A percentile compares a stretch with the other conserved stretches of the same genome.
Conservation (phyloP, 2,797 vertebrate genomes). For the Microhierax caerulescens region DNA sequence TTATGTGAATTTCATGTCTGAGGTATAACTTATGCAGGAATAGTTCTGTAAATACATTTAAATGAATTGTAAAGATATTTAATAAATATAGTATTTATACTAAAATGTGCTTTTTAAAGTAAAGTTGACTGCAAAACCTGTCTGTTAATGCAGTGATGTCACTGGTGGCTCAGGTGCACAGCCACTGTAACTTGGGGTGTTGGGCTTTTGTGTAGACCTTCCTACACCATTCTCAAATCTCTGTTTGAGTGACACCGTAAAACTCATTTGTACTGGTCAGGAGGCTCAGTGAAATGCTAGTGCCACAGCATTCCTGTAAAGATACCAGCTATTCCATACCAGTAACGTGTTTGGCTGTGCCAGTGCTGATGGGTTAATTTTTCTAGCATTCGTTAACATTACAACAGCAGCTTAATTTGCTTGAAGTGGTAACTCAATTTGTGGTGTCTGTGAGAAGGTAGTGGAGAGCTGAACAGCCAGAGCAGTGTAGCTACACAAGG, state of each 20-base stretch:
- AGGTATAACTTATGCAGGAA: slow-evolving; percentile 84
- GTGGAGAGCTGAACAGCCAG: not conserved
- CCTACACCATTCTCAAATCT: not conserved
- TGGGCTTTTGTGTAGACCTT: not conserved
- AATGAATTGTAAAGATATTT: slow-evolving; percentile 94
- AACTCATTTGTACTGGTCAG: not conserved
- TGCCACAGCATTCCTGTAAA: rapidly evolving
- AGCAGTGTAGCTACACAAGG: not conserved
- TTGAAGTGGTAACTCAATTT: not conserved
- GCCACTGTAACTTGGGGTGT: rapidly evolving
- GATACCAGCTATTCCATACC: rapidly evolving
- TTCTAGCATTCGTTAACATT: not conserved
- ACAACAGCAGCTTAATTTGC: not conserved
- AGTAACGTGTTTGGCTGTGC: not conserved
- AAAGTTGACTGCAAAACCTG: not conserved
- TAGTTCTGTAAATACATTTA: slow-evolving; percentile 97
- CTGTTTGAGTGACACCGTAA: rapidly evolving
- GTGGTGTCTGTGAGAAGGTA: not conserved
- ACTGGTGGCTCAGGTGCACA: rapidly evolving
- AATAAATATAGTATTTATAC: slow-evolving; percentile 99
- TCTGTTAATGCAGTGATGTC: not conserved
- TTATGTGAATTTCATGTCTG: slow-evolving; percentile 81
- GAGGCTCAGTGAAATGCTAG: rapidly evolving
- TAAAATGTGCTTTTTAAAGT: slow-evolving; percentile 62
- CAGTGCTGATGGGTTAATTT: not conserved